Evolutionary conservation across 1,140 invertebrate genomes (phyloP), one percentile per base, ranked within the genome.

Genomic region (Chlorops oryzae): DNA sequence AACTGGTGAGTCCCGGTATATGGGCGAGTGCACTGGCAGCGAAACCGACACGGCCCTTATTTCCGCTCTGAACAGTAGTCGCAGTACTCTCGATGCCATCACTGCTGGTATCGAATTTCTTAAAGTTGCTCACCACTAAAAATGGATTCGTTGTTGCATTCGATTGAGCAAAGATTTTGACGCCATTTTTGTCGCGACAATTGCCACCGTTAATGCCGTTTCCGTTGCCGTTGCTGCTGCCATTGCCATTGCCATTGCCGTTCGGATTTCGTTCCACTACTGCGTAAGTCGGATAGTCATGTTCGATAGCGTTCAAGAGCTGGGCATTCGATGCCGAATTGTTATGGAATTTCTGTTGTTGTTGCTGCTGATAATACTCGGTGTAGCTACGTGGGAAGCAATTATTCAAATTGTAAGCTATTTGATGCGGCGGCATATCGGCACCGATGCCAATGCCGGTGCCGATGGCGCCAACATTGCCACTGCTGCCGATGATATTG

Each of bases 381-480:
- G 55, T 59, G 42, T 63, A 65, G 44, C 64, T 70, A 48, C 62
- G 63, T 25, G 59, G 58, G 25, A 70, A 69, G 54, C 58, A 59
- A 51, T 58, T 70, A 56, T 57, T 67, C 20, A 62, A 38, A 56
- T 62, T 65, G 46, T 63, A 63, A 22, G 59, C 52, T 25, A 59
- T 54, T 51, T 64, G 61, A 51, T 57, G 54, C 40, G 57, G 55
- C n/a, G n/a, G n/a, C n/a, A n/a, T n/a, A n/a, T n/a, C 22, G 39
- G 12, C 24, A 15, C 28, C 5, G 40, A n/a, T n/a, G n/a, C n/a
- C n/a, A n/a, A n/a, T n/a, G 3, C 20, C 39, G 35, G 38, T 37
- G 28, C 21, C 28, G 28, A 27, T 40, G 49, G 24, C 24, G 25
- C 32, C 42, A 47, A 25, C 21, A 27, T 28, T 42, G 40, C 50